phyloP scores from a whole-genome alignment of 2,797 vertebrate genomes.

The Peromyscus melanophrys region DNA sequence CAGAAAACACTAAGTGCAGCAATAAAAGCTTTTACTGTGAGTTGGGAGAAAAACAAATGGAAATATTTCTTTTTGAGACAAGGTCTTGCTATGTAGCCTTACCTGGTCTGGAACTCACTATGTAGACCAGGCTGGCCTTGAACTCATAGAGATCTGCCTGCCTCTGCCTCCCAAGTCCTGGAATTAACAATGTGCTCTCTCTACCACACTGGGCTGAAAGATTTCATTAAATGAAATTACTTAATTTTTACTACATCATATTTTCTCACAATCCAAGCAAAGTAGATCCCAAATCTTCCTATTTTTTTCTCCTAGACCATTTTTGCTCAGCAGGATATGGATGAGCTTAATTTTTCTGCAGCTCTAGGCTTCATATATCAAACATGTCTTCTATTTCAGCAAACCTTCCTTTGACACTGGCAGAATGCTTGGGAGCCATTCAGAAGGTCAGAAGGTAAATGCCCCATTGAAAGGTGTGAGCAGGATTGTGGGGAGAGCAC shows the following conservation, averaged over 20 bases:
- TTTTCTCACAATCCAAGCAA: slow-evolving; percentile 69
- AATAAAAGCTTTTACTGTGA: slow-evolving; percentile 78
- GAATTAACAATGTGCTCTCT: not conserved
- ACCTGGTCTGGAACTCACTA: not conserved
- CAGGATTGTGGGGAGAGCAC: not conserved
- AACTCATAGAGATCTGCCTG: not conserved
- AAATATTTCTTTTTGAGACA: slow-evolving; percentile 37
- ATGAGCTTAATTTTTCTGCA: slow-evolving; percentile 79
- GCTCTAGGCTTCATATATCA: slow-evolving; percentile 61
- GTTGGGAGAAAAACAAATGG: slow-evolving; percentile 68
- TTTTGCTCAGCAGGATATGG: slow-evolving; percentile 47
- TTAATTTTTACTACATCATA: slow-evolving; percentile 59
- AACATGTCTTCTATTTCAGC: slow-evolving; percentile 74
- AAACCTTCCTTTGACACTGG: slow-evolving; percentile 74
- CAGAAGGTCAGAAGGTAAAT: slow-evolving; percentile 33
- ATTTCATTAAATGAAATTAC: slow-evolving; percentile 74
- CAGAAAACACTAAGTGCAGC: slow-evolving; percentile 39
- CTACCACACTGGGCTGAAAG: not conserved
- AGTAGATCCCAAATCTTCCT: slow-evolving; percentile 34
- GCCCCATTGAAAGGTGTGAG: slow-evolving; percentile 53
- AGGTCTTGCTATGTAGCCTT: not conserved
- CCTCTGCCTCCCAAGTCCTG: not conserved
- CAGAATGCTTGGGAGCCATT: not conserved
- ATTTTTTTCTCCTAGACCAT: slow-evolving; percentile 56
- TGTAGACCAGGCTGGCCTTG: too few species aligned